Conservation (phyloP, 2,888 invertebrate species). For the Temnothorax ravouxi region DNA sequence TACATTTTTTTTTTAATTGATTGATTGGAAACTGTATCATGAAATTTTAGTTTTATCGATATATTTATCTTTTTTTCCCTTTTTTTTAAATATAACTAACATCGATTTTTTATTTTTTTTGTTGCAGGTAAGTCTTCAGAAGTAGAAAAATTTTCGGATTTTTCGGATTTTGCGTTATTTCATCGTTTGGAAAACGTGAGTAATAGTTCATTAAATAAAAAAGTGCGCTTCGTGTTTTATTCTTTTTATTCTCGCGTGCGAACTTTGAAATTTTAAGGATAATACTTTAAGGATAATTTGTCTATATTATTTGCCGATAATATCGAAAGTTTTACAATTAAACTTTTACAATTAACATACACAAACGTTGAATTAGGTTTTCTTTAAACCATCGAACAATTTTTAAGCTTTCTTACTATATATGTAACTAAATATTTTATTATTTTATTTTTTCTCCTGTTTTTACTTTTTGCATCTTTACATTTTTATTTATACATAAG, state of each 20-base stretch:
- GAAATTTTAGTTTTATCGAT: not conserved
- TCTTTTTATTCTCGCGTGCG: not conserved
- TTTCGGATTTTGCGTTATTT: not conserved
- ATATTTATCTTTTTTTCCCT: not conserved
- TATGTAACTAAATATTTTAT: no score
- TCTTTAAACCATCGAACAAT: not conserved
- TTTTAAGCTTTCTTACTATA: not conserved
- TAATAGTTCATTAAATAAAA: constrained; percentile 38
- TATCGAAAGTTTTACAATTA: no score
- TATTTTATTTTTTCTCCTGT: no score
- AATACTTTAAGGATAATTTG: no score
- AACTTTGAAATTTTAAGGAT: not conserved
- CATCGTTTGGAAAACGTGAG: constrained; percentile 39
- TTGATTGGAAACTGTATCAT: not conserved
- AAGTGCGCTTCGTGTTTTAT: not conserved
- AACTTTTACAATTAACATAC: no score
- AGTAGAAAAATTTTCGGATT: constrained; percentile 33
- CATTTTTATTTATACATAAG: no score
- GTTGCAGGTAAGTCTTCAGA: constrained; percentile 74
- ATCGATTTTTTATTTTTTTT: constrained; percentile 50
- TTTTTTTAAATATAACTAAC: not conserved
- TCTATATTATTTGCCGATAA: no score
- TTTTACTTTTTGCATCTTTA: no score
- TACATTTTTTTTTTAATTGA: not conserved
- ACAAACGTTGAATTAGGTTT: not conserved